Evolutionary conservation across 23 tunicate genomes (phyloP), one percentile per base, ranked within the genome.

Genomic region (Trididemnum miniatum): DNA sequence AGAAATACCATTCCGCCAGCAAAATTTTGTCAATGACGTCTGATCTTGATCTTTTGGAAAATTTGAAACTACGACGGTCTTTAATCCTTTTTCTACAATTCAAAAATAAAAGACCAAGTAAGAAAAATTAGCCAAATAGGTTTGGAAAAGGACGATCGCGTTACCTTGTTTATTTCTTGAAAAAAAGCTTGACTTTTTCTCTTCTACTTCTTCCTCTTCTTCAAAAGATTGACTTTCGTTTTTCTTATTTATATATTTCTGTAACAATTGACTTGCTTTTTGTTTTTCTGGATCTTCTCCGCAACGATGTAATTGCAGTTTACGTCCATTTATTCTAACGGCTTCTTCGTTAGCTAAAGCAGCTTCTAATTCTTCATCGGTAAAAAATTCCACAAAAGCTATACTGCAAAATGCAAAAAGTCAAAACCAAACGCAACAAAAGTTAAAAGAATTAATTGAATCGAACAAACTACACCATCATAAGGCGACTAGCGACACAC

Each of bases 371-470:
- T 22, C 67, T 62, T 62, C 67, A 3, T 62, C 67, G n/a, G 67
- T 62, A 62, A 62, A 62, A 62, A 62, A 62, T n/a, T 62, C 67
- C 5, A 62, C 29, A 62, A 62, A 62, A 18, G 67, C 67, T 12
- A 62, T 24, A 3, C 67, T 62, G 57, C 57, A 49, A 49, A 49
- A n/a, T n/a, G n/a, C n/a, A n/a, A n/a, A n/a, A n/a, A n/a, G n/a
- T n/a, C n/a, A n/a, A n/a, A n/a, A n/a, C n/a, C n/a, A n/a, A n/a
- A n/a, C n/a, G n/a, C n/a, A n/a, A n/a, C n/a, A n/a, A n/a, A n/a
- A n/a, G n/a, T n/a, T n/a, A n/a, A n/a, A n/a, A n/a, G n/a, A n/a
- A n/a, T n/a, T n/a, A n/a, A n/a, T n/a, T n/a, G n/a, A n/a, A n/a
- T n/a, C n/a, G n/a, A n/a, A n/a, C n/a, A n/a, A n/a, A n/a, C n/a